These are phyloP conservation scores for Trididemnum clinides DNA, from an alignment of 23 tunicate genomes.

Conservation along the genomic window DNA sequence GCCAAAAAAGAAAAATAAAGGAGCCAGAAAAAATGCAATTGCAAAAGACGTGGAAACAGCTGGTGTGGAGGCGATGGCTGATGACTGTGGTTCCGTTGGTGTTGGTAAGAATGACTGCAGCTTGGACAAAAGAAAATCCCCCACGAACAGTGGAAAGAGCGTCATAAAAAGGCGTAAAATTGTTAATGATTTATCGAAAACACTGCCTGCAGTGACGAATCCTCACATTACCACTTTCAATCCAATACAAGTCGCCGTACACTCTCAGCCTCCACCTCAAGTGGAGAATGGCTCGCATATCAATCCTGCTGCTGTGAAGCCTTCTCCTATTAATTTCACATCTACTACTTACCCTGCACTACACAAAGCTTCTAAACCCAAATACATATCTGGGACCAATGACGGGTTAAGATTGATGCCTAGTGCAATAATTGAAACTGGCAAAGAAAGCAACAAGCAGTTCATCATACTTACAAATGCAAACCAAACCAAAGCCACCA, in stretches of 20 bases:
- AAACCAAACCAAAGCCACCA: too few species aligned
- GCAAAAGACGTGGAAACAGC: not conserved
- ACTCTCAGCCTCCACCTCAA: slow-evolving; percentile 11
- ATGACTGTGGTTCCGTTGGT: not conserved
- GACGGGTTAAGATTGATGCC: slow-evolving; percentile 18
- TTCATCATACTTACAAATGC: slow-evolving; percentile 29
- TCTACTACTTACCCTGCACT: not conserved
- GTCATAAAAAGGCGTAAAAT: slow-evolving; percentile 13
- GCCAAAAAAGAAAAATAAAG: slow-evolving; percentile 79
- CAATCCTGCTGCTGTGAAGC: not conserved
- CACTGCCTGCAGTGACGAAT: not conserved
- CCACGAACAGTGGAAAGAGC: not conserved
- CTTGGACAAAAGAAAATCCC: slow-evolving; percentile 10
- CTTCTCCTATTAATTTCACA: not conserved
- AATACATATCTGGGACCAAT: too few species aligned
- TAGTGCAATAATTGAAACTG: slow-evolving; percentile 16
- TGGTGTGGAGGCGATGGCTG: not conserved
- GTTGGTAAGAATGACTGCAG: not conserved
- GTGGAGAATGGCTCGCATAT: not conserved
- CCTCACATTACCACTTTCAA: slow-evolving; percentile 29
- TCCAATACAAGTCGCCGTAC: slow-evolving; percentile 34
- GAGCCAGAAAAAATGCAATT: not conserved
- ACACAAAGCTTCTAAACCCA: too few species aligned
- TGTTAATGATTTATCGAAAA: not conserved
- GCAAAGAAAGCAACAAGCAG: slow-evolving; percentile 26